phyloP scores from a whole-genome alignment of 2,113 vertebrate species.

The Rafetus swinhoei region DNA sequence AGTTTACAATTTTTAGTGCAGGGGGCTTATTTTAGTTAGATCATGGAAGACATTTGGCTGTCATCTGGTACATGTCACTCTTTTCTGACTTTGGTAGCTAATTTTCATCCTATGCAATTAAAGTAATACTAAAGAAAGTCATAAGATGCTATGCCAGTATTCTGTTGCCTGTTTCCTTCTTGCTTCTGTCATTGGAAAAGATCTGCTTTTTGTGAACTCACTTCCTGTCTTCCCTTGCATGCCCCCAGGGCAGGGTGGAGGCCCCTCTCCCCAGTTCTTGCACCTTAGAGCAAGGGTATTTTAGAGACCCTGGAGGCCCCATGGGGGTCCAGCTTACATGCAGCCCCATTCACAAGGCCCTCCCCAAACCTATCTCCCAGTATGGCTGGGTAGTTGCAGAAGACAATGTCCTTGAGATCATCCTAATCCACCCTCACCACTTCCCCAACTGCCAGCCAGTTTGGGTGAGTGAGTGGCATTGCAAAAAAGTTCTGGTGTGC shows the following conservation, averaged over 20 bases:
- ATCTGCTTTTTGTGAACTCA: background rate
- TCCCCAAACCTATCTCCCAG: background rate
- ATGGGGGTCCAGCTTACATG: background rate
- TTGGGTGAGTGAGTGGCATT: background rate
- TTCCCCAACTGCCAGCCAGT: background rate
- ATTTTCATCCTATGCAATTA: background rate
- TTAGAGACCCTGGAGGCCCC: background rate
- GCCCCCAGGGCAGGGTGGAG: background rate
- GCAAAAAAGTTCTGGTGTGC: background rate
- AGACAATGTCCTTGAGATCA: background rate
- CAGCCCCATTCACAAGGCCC: background rate
- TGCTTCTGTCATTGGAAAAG: background rate
- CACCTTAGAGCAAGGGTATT: background rate
- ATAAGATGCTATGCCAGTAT: background rate
- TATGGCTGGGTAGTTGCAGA: background rate
- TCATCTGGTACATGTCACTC: conserved; percentile 30
- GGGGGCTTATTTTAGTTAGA: conserved; percentile 46
- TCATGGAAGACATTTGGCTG: background rate
- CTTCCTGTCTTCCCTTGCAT: background rate
- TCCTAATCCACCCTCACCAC: background rate
- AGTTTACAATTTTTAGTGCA: background rate
- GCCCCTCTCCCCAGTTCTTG: background rate
- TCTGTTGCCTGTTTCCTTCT: background rate
- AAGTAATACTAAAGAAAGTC: conserved; percentile 35
- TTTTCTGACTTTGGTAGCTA: background rate